These are phyloP conservation scores for Acestrorhynchus altus DNA, from an alignment of 2,797 vertebrate genomes.

Conservation along the genomic window DNA sequence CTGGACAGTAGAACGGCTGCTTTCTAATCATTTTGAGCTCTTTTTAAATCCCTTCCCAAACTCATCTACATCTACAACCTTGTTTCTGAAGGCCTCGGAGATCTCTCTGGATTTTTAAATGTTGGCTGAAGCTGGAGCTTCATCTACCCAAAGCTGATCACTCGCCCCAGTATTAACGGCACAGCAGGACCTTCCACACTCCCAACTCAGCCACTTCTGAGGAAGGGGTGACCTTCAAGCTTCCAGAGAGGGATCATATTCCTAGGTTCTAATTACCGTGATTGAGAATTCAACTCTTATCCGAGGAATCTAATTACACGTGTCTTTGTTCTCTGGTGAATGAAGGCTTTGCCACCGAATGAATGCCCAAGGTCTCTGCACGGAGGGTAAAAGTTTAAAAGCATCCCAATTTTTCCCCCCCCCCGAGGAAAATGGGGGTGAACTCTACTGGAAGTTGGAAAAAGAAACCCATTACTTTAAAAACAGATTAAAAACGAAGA, in stretches of 20 bases:
- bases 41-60: no score
- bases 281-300: constrained; percentile 55
- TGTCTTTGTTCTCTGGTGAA: constrained; percentile 50
- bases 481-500: background rate
- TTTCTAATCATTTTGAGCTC: no score
- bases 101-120: no score
- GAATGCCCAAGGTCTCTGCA: constrained; percentile 27
- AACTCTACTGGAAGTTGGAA: background rate
- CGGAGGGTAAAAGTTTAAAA: background rate
- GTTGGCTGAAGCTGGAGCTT: background rate
- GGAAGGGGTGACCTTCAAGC: constrained; percentile 45
- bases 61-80: no score
- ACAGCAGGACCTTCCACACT: background rate
- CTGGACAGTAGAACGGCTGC: no score
- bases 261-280: constrained; percentile 51
- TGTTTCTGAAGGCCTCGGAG: no score
- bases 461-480: background rate
- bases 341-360: constrained; percentile 28
- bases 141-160: background rate
- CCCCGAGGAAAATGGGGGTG: background rate
- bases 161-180: background rate
- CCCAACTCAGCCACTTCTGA: constrained; percentile 8
- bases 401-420: background rate
- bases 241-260: constrained; percentile 51
- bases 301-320: constrained; percentile 55